Evolutionary conservation across 1,140 invertebrate genomes (phyloP), one percentile per base, ranked within the genome.

Genomic region (Aphelenchoides besseyi): DNA sequence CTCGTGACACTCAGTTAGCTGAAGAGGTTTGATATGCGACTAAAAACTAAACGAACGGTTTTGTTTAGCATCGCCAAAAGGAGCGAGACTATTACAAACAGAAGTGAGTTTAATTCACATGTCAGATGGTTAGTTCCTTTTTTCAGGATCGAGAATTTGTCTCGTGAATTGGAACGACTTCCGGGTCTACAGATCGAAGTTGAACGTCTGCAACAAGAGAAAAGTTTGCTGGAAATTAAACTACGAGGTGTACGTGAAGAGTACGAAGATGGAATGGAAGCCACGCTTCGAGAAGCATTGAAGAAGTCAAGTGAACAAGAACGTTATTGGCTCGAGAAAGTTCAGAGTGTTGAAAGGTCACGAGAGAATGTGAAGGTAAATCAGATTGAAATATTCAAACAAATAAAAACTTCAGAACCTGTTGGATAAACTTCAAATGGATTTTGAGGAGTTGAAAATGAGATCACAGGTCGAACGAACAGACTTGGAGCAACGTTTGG

Each of bases 271-370:
- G 79, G 69, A 29, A 37, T 84, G 37, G 79, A 80, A 48, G 57
- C 54, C 9, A 62, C 76, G 18, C 54, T 85, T 63, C 52, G 57
- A 5, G 80, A 77, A 36, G 52, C 80, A 26, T 52, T 82, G 23
- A 64, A 70, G 18, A 84, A 82, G 64, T 76, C 68, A 59, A 62
- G 61, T 54, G 57, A 77, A 48, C 67, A 74, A 69, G 59, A 73
- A 30, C 5, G 53, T 16, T 84, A 81, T 57, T 81, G 79, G 80
- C 54, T 62, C 26, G 79, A 84, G 37, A 80, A 83, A 54, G 57
- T 79, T 26, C 35, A 26, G 1, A 52, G 41, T 9, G 35, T 80
- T 30, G 79, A 81, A 29, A 33, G 59, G 35, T 18, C 67, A 18
- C 3, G 75, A 30, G 37, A 61, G 18, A 62, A 53, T 62, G 68